These are phyloP conservation scores for Drosophila tsacasi DNA, from an alignment of 1,140 invertebrate species.

Conservation along the genomic window DNA sequence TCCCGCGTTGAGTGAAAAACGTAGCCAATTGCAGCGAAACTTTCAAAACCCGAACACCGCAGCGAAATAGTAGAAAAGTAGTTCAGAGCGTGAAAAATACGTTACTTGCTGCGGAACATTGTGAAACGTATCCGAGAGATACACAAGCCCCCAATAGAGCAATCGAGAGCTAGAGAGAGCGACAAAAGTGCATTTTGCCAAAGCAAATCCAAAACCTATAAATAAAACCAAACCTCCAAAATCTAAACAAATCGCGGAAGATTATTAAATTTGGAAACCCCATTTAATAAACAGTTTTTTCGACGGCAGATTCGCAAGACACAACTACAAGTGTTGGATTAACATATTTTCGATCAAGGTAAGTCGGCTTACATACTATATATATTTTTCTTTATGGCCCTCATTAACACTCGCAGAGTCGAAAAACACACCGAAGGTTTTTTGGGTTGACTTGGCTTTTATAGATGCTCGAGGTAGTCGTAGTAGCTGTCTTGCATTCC, in stretches of 20 bases:
- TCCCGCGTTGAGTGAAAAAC: conserved; percentile 53
- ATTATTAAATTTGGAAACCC: conserved; percentile 23
- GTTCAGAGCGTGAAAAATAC: conserved; percentile 71
- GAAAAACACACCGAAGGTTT: conserved; percentile 57
- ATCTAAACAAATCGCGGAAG: conserved; percentile 58
- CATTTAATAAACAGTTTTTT: conserved; percentile 21
- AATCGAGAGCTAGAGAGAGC: conserved; percentile 25
- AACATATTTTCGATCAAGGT: conserved; percentile 55
- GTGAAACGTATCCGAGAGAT: conserved; percentile 64
- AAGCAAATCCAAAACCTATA: conserved; percentile 21
- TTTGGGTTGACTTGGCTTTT: conserved; percentile 43
- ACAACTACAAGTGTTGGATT: conserved; percentile 57
- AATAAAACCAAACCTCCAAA: conserved; percentile 38
- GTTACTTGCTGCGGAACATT: conserved; percentile 52
- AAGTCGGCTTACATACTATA: conserved; percentile 46
- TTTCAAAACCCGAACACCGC: conserved; percentile 64
- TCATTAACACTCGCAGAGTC: conserved; percentile 42
- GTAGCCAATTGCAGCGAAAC: conserved; percentile 59
- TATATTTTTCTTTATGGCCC: conserved; percentile 34
- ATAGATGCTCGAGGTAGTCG: conserved; percentile 5
- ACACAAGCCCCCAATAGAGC: conserved; percentile 17
- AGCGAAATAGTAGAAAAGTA: conserved; percentile 71
- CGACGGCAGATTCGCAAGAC: conserved; percentile 24
- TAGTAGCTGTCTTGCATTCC: conserved; percentile 31
- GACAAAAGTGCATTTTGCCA: conserved; percentile 68